Evolutionary conservation across 2,888 invertebrate genomes (phyloP), one percentile per base, ranked within the genome.

Genomic region (Latheticus oryzae): DNA sequence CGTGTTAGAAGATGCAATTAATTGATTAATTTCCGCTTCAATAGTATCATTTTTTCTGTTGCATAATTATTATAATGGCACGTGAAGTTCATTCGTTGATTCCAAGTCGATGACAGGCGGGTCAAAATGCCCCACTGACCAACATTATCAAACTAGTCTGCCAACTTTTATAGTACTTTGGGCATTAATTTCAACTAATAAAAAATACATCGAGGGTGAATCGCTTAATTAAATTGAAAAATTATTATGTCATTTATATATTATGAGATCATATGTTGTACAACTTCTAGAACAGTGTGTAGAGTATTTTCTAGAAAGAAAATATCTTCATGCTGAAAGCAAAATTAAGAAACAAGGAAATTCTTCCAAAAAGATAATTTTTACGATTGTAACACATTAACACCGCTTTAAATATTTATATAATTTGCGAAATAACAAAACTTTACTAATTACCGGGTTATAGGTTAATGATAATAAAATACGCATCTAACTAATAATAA

Each of bases 111-210:
- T 45, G 60, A 17, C 33, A 23, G 62, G 58, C 37, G 61, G 59
- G 58, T 58, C 58, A 60, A 62, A 64, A 48, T 67, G 69, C 64
- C 66, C 69, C 63, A 69, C 64, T 69, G 65, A 69, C 69, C 69
- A 69, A 69, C 69, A 69, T 50, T 24, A 28, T 68, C 63, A 64
- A 66, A 65, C 62, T 61, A 59, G 62, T 60, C 62, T 64, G 52
- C 51, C 63, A 48, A 62, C 45, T 12, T 24, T 5, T 19, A 5
- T 19, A n/a, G 21, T 5, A 19, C 21, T 33, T 42, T 17, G 28
- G 23, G 11, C 16, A 40, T 47, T 47, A 47, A 26, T 28, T 9
- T 3, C 12, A 19, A 32, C 32, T 2, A 5, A 5, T 19, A 17
- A 19, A 26, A 11, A 11, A 8, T 2, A 12, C 7, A 11, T 32